Evolutionary conservation across 1,140 invertebrate genomes (phyloP).

Genomic region (Eupristina koningsbergeri): DNA sequence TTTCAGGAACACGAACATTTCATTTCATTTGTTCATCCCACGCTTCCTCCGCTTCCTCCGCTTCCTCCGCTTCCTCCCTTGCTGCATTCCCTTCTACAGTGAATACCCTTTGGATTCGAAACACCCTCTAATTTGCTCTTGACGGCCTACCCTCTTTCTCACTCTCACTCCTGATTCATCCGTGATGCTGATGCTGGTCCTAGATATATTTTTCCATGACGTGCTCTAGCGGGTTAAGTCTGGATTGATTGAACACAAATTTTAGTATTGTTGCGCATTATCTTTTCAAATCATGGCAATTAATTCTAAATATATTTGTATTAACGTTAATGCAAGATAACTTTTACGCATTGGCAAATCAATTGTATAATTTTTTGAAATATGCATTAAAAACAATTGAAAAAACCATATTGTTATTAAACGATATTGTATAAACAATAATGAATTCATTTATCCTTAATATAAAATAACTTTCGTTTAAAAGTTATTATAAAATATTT

Average conservation of each 20-base stretch:
- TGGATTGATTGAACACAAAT: slow-evolving; percentile 2
- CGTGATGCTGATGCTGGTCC: neutral
- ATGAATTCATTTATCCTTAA: no score
- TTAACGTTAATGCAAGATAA: no score
- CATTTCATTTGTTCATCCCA: slow-evolving; percentile 71
- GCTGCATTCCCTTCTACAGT: slow-evolving; percentile 58
- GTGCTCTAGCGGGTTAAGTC: slow-evolving; percentile 1
- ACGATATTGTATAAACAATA: no score
- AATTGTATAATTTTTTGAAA: no score
- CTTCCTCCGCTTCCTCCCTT: slow-evolving; percentile 61
- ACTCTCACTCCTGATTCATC: slow-evolving; percentile 33
- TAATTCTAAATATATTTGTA: no score
- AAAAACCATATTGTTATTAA: no score
- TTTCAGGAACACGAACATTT: slow-evolving; percentile 67
- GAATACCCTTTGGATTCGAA: slow-evolving; percentile 65
- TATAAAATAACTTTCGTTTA: no score
- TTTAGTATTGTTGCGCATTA: neutral
- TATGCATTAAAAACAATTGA: no score
- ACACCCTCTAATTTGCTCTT: slow-evolving; percentile 71
- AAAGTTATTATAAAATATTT: no score
- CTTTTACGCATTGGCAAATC: no score
- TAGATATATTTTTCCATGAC: slow-evolving; percentile 32
- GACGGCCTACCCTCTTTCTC: slow-evolving; percentile 51
- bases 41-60: slow-evolving; percentile 59
- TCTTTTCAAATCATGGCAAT: no score